phyloP scores from a whole-genome alignment of 2,888 invertebrate species.

The Agonum fuliginosum region DNA sequence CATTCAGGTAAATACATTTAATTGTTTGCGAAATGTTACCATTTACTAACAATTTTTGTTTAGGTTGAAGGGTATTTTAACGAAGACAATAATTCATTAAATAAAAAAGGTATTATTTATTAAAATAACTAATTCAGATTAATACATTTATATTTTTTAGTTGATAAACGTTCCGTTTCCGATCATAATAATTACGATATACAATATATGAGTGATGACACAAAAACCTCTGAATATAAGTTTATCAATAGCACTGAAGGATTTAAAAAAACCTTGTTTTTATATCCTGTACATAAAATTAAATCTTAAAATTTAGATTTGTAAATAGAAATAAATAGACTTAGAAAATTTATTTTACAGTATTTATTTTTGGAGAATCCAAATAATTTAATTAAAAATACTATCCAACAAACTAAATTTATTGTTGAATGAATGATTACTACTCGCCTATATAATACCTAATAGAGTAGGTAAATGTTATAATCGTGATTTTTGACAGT shows the following conservation, averaged over 20 bases:
- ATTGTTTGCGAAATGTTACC: too few species aligned
- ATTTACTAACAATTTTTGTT: neutral
- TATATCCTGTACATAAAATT: constrained; percentile 56
- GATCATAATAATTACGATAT: constrained; percentile 30
- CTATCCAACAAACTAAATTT: too few species aligned
- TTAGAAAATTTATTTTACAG: neutral
- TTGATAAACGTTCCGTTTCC: neutral
- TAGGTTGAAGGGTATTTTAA: constrained; percentile 53
- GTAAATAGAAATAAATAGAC: constrained; percentile 7
- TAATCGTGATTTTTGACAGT: too few species aligned
- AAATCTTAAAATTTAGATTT: constrained; percentile 10
- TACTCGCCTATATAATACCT: too few species aligned
- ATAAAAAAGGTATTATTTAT: constrained; percentile 8
- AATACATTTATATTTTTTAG: neutral
- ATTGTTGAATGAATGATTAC: too few species aligned
- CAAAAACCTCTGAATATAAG: constrained; percentile 29
- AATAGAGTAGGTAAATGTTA: too few species aligned
- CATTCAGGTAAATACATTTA: constrained; percentile 78
- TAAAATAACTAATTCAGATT: neutral
- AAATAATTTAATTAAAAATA: too few species aligned
- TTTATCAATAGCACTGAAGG: constrained; percentile 34
- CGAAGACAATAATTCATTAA: neutral
- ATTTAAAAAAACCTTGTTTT: constrained; percentile 41
- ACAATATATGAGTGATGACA: constrained; percentile 11
- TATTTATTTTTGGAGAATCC: neutral